Percentiles rank a stretch among this genome's conserved stretches.
Evolutionary conservation across 2,888 invertebrate genomes (phyloP).

Genomic region (Plemyria rubiginata): DNA sequence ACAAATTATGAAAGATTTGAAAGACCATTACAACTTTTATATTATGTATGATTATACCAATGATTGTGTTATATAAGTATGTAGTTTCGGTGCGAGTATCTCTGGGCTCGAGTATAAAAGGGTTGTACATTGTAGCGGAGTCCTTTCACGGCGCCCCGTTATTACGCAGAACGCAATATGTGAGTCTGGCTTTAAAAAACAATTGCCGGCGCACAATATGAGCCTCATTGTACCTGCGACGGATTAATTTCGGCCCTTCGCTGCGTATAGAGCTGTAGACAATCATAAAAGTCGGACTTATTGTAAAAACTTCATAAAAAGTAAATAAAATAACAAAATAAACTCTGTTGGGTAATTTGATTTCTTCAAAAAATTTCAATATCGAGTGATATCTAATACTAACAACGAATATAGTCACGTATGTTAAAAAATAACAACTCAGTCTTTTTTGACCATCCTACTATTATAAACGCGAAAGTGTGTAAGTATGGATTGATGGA

Average conservation of each 20-base stretch:
- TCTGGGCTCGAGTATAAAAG: not conserved
- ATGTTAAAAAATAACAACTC: too few relatives aligned
- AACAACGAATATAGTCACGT: too few relatives aligned
- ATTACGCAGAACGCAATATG: slow-evolving; percentile 43
- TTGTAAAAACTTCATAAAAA: too few relatives aligned
- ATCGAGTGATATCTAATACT: too few relatives aligned
- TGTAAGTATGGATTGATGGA: too few relatives aligned
- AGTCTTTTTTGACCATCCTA: too few relatives aligned
- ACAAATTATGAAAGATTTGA: too few relatives aligned
- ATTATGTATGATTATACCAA: not conserved
- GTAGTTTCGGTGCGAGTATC: not conserved
- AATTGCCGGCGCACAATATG: slow-evolving; percentile 44
- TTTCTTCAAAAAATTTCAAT: too few relatives aligned
- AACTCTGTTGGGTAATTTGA: too few relatives aligned
- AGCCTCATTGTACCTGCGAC: slow-evolving; percentile 40
- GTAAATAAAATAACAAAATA: too few relatives aligned
- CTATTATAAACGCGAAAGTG: too few relatives aligned
- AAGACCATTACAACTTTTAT: too few relatives aligned
- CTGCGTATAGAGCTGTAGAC: slow-evolving; percentile 9
- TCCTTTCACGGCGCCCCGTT: slow-evolving; percentile 38
- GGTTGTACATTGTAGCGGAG: slow-evolving; percentile 6
- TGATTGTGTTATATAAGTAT: not conserved
- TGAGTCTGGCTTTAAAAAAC: slow-evolving; percentile 47
- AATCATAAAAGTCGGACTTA: slow-evolving; percentile 8
- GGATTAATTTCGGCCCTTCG: slow-evolving; percentile 40